Evolutionary conservation across 2,797 vertebrate species (phyloP), one percentile per base, ranked within the genome.

Genomic region (Chelidonichthys spinosus): DNA sequence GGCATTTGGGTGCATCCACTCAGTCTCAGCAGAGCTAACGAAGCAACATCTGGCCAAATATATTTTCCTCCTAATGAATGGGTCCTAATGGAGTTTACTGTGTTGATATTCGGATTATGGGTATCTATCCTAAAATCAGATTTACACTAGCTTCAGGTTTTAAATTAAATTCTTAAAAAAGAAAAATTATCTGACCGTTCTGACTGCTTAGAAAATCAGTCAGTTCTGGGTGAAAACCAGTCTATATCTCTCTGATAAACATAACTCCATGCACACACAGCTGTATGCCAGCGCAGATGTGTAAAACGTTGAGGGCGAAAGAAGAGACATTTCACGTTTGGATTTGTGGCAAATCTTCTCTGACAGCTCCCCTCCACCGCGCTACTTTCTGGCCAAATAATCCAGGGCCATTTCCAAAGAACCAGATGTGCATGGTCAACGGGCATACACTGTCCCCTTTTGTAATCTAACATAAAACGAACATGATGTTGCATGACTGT

Each of bases 391-490:
- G 69, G 49, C 67, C 69, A 90, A 88, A 90, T 90, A 86, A 91
- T 87, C 84, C 81, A 81, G 63, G 15, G 67, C 56, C 63, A 59
- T 83, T 85, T 88, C 72, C 71, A 91, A 87, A 88, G 72, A 84
- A 77, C 49, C 82, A 89, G 83, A 90, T 89, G 83, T 25, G 35
- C 73, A 55, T 79, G 82, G 85, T 87, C 75, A 76, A 84, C 55
- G 39, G 76, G 58, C 79, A 82, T 56, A 84, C 63, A 83, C 76
- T 63, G 82, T 81, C 67, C 79, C 47, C 78, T 87, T 90, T 87
- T 91, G 87, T 88, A 74, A 88, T 79, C 65, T 17, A 76, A 82
- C 77, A 85, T 78, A 83, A 90, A 87, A 89, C 76, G 70, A 83
- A 89, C 76, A 78, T 78, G 78, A 86, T 86, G 77, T 81, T 75